These are phyloP conservation scores for Pollicipes pollicipes DNA, from an alignment of 1,140 invertebrate genomes.

Conservation along the genomic window DNA sequence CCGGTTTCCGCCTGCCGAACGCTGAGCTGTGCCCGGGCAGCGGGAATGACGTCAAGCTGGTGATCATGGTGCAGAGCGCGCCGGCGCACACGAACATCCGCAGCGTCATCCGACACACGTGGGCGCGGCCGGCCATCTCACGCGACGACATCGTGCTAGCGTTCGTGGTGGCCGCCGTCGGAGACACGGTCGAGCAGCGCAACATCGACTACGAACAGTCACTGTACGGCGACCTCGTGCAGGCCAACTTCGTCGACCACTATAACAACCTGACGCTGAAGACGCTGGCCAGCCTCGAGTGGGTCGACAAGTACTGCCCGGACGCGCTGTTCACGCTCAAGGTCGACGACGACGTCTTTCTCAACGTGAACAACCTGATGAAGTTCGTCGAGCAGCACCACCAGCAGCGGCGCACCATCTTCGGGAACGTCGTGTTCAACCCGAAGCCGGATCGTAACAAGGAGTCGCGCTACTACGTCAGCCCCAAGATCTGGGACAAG, in stretches of 20 bases:
- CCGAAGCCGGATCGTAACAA: conserved; percentile 69
- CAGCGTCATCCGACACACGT: conserved; percentile 10
- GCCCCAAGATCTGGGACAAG: conserved; percentile 46
- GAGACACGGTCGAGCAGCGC: conserved; percentile 6
- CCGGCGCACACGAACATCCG: background rate
- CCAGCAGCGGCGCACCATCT: conserved; percentile 33
- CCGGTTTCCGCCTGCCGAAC: conserved; percentile 27
- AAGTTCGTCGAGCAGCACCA: conserved; percentile 36
- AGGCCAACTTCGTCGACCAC: conserved; percentile 23
- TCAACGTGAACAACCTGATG: conserved; percentile 44
- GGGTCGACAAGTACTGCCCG: conserved; percentile 22
- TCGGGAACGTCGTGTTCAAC: conserved; percentile 57
- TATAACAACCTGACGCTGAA: conserved; percentile 27
- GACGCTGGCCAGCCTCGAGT: conserved; percentile 24
- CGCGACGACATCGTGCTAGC: conserved; percentile 6
- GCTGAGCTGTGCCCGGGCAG: conserved; percentile 45
- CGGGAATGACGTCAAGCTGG: conserved; percentile 40
- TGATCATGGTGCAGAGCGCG: conserved; percentile 30
- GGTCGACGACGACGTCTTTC: conserved; percentile 25
- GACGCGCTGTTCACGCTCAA: conserved; percentile 23
- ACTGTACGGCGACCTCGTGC: conserved; percentile 18
- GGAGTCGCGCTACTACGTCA: conserved; percentile 69
- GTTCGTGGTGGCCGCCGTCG: conserved; percentile 8
- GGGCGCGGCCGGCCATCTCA: conserved; percentile 8
- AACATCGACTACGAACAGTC: conserved; percentile 6